Conservation (phyloP, 1,140 invertebrate species). For the Pseudoatta argentina region DNA sequence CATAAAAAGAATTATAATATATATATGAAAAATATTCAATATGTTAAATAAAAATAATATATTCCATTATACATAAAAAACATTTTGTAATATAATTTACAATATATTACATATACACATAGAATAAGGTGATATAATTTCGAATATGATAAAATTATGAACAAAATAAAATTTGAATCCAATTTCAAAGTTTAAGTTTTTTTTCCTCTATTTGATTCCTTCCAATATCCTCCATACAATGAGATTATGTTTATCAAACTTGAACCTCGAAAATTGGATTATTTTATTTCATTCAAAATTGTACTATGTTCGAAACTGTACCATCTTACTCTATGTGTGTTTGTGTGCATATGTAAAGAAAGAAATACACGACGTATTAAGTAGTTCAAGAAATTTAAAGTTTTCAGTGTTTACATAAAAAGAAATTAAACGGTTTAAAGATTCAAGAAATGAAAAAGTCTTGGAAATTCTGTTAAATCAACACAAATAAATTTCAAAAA, state of each 20-base stretch:
- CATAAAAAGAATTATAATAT: not conserved
- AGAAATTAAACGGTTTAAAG: not conserved
- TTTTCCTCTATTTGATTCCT: too few relatives aligned
- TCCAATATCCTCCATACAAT: too few relatives aligned
- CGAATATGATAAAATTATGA: too few relatives aligned
- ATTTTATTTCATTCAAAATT: too few relatives aligned
- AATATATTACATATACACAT: not conserved
- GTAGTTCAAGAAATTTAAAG: not conserved
- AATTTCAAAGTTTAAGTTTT: too few relatives aligned
- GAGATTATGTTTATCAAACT: too few relatives aligned
- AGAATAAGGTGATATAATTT: too few relatives aligned
- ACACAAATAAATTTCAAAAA: not conserved
- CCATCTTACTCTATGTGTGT: too few relatives aligned
- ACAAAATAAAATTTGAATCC: too few relatives aligned
- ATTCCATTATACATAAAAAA: not conserved
- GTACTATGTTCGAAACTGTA: too few relatives aligned
- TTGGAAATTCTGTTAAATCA: not conserved
- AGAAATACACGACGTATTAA: not conserved
- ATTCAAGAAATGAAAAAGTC: not conserved
- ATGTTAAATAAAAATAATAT: not conserved
- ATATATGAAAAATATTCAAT: not conserved
- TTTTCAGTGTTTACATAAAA: not conserved
- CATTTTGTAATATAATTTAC: slow-evolving; percentile 3
- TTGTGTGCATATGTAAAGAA: not conserved
- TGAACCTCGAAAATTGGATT: too few relatives aligned